phyloP scores from a whole-genome alignment of 1,140 invertebrate species.

The Saccostrea echinata region DNA sequence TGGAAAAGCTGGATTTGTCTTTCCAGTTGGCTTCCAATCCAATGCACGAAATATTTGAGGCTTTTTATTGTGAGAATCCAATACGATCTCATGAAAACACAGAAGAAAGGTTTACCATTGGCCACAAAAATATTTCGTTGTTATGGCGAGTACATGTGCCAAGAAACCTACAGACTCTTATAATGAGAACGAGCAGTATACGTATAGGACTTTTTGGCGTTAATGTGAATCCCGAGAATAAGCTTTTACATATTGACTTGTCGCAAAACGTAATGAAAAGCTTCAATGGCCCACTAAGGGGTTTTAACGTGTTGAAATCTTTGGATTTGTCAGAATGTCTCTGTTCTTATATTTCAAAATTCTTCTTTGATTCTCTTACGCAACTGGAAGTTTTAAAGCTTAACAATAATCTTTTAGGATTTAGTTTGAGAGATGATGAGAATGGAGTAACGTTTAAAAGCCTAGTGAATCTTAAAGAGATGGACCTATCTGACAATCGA shows the following conservation, averaged over 20 bases:
- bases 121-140: no score
- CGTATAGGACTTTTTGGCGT: no score
- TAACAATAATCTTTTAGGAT: conserved; percentile 40
- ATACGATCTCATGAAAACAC: no score
- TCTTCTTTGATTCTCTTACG: conserved; percentile 19
- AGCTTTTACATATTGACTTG: no score
- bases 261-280: conserved; percentile 29
- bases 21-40: background rate
- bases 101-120: no score
- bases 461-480: background rate
- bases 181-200: no score
- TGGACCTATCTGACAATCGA: conserved; percentile 38
- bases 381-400: background rate
- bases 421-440: conserved; percentile 9
- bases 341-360: conserved; percentile 20
- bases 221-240: no score
- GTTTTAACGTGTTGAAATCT: background rate
- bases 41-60: background rate
- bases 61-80: no score
- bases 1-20: background rate
- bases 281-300: conserved; percentile 32
- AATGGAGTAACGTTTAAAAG: conserved; percentile 41
- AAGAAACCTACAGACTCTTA: no score
- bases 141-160: no score
- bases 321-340: conserved; percentile 43